These are phyloP conservation scores for Lasioglossum zephyrum DNA, from an alignment of 2,888 invertebrate species.

Conservation along the genomic window DNA sequence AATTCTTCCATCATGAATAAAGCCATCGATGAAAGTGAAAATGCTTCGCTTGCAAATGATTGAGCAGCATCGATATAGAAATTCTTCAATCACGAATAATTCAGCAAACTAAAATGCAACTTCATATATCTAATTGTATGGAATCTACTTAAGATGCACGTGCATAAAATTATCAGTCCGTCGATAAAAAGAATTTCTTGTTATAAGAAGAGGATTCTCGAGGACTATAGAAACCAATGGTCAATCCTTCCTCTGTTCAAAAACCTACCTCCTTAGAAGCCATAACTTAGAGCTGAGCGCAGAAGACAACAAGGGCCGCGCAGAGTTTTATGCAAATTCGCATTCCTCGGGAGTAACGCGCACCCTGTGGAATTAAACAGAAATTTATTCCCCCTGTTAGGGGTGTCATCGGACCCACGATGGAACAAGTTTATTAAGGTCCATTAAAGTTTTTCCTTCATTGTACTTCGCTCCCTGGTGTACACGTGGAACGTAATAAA, in stretches of 20 bases:
- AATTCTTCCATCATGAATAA: background rate
- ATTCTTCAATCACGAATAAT: too few relatives aligned
- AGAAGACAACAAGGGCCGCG: background rate
- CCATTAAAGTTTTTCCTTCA: conserved; percentile 16
- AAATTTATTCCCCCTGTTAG: conserved; percentile 15
- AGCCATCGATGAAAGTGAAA: background rate
- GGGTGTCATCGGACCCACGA: background rate
- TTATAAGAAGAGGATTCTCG: background rate
- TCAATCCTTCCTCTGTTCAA: background rate
- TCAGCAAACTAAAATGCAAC: too few relatives aligned
- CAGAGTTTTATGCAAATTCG: conserved; percentile 9
- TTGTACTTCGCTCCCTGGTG: background rate
- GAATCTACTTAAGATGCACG: too few relatives aligned
- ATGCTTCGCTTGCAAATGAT: too few relatives aligned
- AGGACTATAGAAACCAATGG: background rate
- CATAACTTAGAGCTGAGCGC: background rate
- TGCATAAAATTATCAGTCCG: background rate
- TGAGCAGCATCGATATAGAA: too few relatives aligned
- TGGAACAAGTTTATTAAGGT: conserved; percentile 6
- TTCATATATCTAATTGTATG: too few relatives aligned
- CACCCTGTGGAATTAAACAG: conserved; percentile 4
- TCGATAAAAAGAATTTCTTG: background rate
- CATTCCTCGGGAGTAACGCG: background rate
- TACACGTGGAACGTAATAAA: background rate
- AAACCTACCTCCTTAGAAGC: background rate